A percentile compares a stretch with the other conserved stretches of the same genome.
phyloP scores from a whole-genome alignment of 35 echinoderm and acorn worm genomes.

The Apostichopus californicus region DNA sequence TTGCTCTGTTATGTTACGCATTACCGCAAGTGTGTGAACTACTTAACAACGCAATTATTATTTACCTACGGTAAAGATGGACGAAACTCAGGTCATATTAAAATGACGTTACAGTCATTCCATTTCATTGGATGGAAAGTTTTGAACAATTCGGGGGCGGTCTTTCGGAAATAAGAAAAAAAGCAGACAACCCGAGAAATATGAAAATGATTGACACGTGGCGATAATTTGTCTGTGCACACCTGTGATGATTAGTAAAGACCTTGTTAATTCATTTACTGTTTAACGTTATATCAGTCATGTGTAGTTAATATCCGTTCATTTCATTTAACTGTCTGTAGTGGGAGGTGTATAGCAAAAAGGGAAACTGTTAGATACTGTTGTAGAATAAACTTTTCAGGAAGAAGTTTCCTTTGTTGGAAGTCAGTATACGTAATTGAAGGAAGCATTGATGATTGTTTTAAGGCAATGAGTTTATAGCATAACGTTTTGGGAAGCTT shows the following conservation, averaged over 20 bases:
- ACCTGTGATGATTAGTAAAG: background rate
- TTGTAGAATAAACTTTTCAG: background rate
- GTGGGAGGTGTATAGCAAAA: background rate
- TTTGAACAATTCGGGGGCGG: background rate
- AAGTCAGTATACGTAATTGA: background rate
- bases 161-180: background rate
- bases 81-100: background rate
- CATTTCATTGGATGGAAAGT: background rate
- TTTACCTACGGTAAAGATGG: background rate
- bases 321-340: background rate
- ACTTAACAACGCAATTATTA: background rate
- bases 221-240: background rate
- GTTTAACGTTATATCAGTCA: background rate
- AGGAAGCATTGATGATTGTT: background rate
- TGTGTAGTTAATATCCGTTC: background rate
- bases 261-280: background rate
- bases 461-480: background rate
- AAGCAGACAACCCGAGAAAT: background rate
- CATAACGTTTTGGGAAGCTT: background rate
- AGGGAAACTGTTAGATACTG: no score
- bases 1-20: no score
- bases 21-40: no score
- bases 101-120: background rate
- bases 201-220: background rate
- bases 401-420: background rate